Conservation (phyloP, 2,888 invertebrate species). For the Emesis furor region DNA sequence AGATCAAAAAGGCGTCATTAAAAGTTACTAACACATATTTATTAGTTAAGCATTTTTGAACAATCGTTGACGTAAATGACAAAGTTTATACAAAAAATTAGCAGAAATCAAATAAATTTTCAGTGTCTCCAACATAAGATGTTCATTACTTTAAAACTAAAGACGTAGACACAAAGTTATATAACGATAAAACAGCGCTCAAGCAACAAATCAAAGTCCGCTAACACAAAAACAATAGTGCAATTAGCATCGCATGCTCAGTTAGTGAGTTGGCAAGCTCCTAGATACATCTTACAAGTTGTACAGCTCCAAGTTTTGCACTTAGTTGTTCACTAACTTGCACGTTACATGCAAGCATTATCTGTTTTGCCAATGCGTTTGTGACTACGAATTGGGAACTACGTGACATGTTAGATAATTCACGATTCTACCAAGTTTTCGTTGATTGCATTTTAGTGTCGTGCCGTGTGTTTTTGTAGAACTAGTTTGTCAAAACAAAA, state of each 20-base stretch:
- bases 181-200: slow-evolving; percentile 31
- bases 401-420: slow-evolving; percentile 22
- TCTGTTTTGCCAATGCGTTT: slow-evolving; percentile 29
- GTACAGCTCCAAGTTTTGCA: slow-evolving; percentile 79
- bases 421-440: not conserved
- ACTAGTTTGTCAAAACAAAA: not conserved
- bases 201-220: slow-evolving; percentile 39
- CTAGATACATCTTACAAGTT: slow-evolving; percentile 81
- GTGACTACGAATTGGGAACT: slow-evolving; percentile 14
- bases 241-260: slow-evolving; percentile 84
- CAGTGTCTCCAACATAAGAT: not conserved
- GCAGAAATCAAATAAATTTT: not conserved
- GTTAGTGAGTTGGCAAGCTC: slow-evolving; percentile 76
- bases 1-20: too few species aligned
- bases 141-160: slow-evolving; percentile 9
- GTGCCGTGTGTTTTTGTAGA: not conserved
- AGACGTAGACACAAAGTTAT: slow-evolving; percentile 20
- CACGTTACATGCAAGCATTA: slow-evolving; percentile 49
- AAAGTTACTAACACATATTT: too few species aligned
- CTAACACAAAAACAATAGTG: slow-evolving; percentile 82
- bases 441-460: not conserved
- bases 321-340: slow-evolving; percentile 82
- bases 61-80: too few species aligned
- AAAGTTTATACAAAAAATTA: not conserved
- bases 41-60: too few species aligned